phyloP scores from a whole-genome alignment of 2,113 vertebrate species.

The Cyprinodon brontotheroides region DNA sequence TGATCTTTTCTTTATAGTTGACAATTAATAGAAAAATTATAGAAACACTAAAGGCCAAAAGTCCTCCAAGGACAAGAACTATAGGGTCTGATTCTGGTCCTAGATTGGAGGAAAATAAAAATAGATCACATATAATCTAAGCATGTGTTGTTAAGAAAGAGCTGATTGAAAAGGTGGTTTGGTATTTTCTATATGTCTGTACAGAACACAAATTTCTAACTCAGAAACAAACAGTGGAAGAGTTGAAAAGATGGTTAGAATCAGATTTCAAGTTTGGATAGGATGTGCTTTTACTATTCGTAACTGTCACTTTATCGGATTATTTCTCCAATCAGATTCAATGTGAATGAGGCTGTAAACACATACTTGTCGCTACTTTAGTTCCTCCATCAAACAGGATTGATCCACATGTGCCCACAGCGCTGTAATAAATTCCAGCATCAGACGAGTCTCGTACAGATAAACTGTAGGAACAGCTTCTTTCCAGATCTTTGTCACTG shows the following conservation, averaged over 20 bases:
- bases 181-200: not conserved
- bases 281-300: slow-evolving; percentile 11
- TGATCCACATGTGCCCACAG: slow-evolving; percentile 48
- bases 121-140: not conserved
- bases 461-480: slow-evolving; percentile 41
- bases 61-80: not conserved
- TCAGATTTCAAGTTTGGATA: slow-evolving; percentile 7
- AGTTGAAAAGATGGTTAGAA: too few relatives aligned
- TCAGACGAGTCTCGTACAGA: slow-evolving; percentile 37
- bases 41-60: slow-evolving; percentile 5
- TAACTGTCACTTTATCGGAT: not conserved
- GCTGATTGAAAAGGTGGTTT: not conserved
- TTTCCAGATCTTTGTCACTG: not conserved
- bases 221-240: too few relatives aligned
- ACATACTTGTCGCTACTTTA: slow-evolving; percentile 32
- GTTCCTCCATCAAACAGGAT: slow-evolving; percentile 53
- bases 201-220: too few relatives aligned
- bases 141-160: not conserved
- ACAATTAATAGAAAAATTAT: not conserved
- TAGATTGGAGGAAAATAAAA: not conserved
- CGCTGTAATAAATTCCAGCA: slow-evolving; percentile 54
- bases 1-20: not conserved
- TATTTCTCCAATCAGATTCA: not conserved
- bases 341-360: not conserved
- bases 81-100: not conserved